Percentiles rank a stretch among this genome's conserved stretches.
Evolutionary conservation across 2,113 vertebrate genomes (phyloP).

Genomic region (Neodon shergylaensis): DNA sequence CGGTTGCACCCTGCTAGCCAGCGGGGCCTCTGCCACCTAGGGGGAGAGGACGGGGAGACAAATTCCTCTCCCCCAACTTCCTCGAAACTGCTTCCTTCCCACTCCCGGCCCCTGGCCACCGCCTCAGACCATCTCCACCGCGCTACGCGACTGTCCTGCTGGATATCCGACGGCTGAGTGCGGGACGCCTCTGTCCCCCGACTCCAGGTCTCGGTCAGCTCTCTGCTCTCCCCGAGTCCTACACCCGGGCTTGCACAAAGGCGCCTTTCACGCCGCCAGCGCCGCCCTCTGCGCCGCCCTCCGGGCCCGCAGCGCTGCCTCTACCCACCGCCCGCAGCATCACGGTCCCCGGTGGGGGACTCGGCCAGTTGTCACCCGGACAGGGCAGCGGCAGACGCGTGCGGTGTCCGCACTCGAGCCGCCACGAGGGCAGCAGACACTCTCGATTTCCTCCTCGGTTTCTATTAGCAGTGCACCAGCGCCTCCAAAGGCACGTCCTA

Average conservation of each 20-base stretch:
- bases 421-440: background rate
- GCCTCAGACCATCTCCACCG: background rate
- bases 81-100: background rate
- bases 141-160: background rate
- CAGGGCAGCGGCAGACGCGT: background rate
- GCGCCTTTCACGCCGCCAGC: conserved; percentile 57
- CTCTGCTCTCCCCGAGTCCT: background rate
- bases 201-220: background rate
- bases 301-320: background rate
- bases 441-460: too few species aligned
- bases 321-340: background rate
- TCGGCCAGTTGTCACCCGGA: background rate
- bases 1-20: background rate
- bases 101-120: background rate
- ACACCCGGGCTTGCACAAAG: conserved; percentile 63
- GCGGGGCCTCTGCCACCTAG: background rate
- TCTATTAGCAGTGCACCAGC: background rate
- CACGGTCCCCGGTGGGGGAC: background rate
- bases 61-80: background rate
- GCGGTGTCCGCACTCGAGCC: background rate
- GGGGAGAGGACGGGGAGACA: conserved; percentile 21
- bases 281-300: conserved; percentile 39
- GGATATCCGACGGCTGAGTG: background rate
- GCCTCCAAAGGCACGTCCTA: background rate
- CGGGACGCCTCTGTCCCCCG: background rate